Evolutionary conservation across 2,113 vertebrate species (phyloP).

Genomic region (Pyxicephalus adspersus): DNA sequence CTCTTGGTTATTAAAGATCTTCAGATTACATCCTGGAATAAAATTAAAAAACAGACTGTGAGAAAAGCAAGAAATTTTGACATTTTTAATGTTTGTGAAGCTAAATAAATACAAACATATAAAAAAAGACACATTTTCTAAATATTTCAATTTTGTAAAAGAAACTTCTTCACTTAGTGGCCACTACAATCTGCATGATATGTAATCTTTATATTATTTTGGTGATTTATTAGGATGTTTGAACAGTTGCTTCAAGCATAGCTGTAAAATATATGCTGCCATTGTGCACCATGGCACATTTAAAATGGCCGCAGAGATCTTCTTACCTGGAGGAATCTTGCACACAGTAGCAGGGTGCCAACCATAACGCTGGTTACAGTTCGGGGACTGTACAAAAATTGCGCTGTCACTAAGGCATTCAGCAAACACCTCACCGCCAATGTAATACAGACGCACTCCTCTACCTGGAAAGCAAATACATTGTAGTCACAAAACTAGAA

Average conservation of each 20-base stretch:
- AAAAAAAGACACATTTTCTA: too few relatives aligned
- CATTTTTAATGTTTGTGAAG: too few relatives aligned
- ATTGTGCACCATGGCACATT: too few relatives aligned
- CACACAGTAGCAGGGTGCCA: conserved; percentile 98
- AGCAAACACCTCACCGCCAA: conserved; percentile 96
- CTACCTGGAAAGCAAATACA: conserved; percentile 75
- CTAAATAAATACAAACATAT: too few relatives aligned
- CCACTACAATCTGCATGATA: too few relatives aligned
- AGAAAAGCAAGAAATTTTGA: background rate
- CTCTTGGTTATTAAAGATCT: conserved; percentile 99
- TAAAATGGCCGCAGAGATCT: background rate
- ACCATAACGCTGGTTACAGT: conserved; percentile 97
- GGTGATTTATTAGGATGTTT: too few relatives aligned
- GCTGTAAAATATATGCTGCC: too few relatives aligned
- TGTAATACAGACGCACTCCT: conserved; percentile 96
- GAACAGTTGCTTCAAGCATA: too few relatives aligned
- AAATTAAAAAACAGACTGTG: background rate
- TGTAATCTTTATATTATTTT: too few relatives aligned
- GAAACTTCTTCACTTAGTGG: too few relatives aligned
- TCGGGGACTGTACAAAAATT: conserved; percentile 98
- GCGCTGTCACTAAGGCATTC: conserved; percentile 98
- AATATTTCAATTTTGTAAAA: too few relatives aligned
- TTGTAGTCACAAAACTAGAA: too few relatives aligned
- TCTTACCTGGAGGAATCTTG: conserved; percentile 95
- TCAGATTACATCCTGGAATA: conserved; percentile 90